A percentile compares a stretch with the other conserved stretches of the same genome.
Evolutionary conservation across 2,797 vertebrate genomes (phyloP).

Genomic region (Acanthurus leucopareius): DNA sequence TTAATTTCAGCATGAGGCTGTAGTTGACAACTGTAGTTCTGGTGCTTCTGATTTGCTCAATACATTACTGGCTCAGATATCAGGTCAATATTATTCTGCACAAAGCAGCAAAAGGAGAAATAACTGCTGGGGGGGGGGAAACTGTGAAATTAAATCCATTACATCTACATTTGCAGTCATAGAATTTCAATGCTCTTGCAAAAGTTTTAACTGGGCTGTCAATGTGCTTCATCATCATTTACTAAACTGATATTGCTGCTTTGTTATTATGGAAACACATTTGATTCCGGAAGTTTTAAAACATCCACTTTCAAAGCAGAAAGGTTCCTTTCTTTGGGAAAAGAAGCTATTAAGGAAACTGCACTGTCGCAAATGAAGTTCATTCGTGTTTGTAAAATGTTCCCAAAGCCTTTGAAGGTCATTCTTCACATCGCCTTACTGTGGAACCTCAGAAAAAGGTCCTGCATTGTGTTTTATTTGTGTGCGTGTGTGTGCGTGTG

Average conservation of each 20-base stretch:
- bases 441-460: constrained; percentile 42
- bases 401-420: constrained; percentile 31
- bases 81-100: constrained; percentile 31
- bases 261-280: constrained; percentile 16
- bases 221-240: constrained; percentile 38
- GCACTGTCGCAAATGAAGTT: constrained; percentile 29
- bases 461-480: constrained; percentile 50
- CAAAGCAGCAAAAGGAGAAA: constrained; percentile 37
- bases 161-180: constrained; percentile 35
- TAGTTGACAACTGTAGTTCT: constrained; percentile 26
- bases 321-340: neutral
- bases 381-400: constrained; percentile 35
- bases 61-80: constrained; percentile 44
- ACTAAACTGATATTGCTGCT: constrained; percentile 18
- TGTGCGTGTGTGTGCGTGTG: constrained; percentile 5
- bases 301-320: constrained; percentile 17
- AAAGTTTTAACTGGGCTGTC: constrained; percentile 39
- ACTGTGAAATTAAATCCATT: constrained; percentile 53
- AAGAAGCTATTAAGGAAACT: constrained; percentile 6
- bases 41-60: constrained; percentile 36
- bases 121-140: constrained; percentile 1
- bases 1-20: constrained; percentile 6
- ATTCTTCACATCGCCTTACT: constrained; percentile 32
- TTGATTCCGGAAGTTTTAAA: constrained; percentile 21
- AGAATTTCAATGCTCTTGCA: constrained; percentile 54